Evolutionary conservation across 2,888 invertebrate genomes (phyloP).

Genomic region (Tipula confusa): DNA sequence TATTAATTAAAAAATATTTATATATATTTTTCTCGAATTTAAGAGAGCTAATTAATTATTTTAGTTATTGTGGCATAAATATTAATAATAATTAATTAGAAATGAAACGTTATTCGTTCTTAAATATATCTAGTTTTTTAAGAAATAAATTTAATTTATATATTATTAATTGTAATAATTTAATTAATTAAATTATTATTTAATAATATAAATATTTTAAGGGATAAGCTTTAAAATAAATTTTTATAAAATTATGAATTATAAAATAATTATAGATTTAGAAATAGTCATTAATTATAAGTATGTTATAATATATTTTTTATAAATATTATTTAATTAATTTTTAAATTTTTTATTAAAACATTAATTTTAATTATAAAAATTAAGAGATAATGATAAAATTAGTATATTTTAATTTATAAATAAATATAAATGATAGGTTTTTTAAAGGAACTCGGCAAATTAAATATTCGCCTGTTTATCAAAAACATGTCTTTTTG

Average conservation of each 20-base stretch:
- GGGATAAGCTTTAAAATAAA: no score
- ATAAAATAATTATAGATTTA: no score
- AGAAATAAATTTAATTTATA: constrained; percentile 57
- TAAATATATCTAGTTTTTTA: constrained; percentile 65
- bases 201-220: no score
- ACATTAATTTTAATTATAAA: no score
- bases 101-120: constrained; percentile 64
- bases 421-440: constrained; percentile 42
- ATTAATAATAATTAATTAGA: constrained; percentile 59
- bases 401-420: no score
- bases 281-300: no score
- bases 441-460: constrained; percentile 61
- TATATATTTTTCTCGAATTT: constrained; percentile 56
- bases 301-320: no score
- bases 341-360: constrained; percentile 48
- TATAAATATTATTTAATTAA: constrained; percentile 63
- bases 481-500: constrained; percentile 75
- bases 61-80: constrained; percentile 58
- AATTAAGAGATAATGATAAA: no score
- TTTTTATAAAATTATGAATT: no score
- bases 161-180: constrained; percentile 41
- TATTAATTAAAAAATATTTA: constrained; percentile 53
- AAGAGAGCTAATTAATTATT: constrained; percentile 58
- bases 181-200: constrained; percentile 42
- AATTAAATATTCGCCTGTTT: constrained; percentile 65